Evolutionary conservation across 2,888 invertebrate genomes (phyloP).

Genomic region (Ochropleura plecta): DNA sequence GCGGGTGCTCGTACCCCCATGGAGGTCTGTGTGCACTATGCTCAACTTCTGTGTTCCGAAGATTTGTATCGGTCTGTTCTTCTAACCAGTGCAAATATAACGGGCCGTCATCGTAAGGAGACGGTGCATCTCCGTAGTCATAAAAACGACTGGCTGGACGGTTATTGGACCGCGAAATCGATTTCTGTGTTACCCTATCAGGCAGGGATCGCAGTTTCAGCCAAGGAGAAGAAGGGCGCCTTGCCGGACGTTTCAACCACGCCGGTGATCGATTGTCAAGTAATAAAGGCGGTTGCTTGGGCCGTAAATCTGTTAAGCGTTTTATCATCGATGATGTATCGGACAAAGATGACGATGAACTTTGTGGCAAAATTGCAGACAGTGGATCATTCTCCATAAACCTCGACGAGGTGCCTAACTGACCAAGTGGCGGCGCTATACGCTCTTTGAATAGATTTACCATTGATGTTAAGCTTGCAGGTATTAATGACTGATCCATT

Average conservation of each 20-base stretch:
- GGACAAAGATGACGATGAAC: neutral
- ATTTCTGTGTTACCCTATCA: too few species aligned
- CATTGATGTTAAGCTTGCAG: conserved; percentile 3
- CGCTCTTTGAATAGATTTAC: neutral
- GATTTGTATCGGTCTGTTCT: neutral
- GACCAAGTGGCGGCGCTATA: neutral
- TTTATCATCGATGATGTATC: conserved; percentile 17
- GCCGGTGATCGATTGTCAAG: too few species aligned
- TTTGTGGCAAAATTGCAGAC: too few species aligned
- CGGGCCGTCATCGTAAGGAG: conserved; percentile 20
- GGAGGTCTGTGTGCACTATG: neutral
- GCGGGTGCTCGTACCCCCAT: neutral
- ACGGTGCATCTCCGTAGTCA: conserved; percentile 15
- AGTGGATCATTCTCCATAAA: too few species aligned
- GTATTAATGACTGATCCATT: conserved; percentile 2
- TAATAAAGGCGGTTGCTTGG: too few species aligned
- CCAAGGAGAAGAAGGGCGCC: too few species aligned
- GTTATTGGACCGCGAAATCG: too few species aligned
- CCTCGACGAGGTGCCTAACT: neutral
- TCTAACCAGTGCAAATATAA: conserved; percentile 8
- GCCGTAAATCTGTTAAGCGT: conserved; percentile 2
- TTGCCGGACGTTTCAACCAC: too few species aligned
- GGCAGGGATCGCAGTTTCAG: too few species aligned
- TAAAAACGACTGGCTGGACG: neutral
- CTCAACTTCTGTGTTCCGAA: too few species aligned